Percentiles rank a stretch among this genome's conserved stretches.
phyloP scores from a whole-genome alignment of 1,140 invertebrate genomes.

The Drosophila repletoides region DNA sequence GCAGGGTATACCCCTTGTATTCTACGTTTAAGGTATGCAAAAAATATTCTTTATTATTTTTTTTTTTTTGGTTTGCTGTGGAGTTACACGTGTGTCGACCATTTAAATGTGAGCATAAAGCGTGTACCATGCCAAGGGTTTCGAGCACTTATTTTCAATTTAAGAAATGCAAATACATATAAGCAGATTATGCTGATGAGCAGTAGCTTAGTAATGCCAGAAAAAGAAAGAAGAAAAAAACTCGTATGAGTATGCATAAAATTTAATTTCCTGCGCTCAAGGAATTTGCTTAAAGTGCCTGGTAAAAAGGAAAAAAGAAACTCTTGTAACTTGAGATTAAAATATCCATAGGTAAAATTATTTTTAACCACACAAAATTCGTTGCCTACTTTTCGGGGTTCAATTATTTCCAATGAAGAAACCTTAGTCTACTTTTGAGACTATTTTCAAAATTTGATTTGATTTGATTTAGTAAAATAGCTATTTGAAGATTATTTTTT shows the following conservation, averaged over 20 bases:
- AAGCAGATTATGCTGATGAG: conserved; percentile 39
- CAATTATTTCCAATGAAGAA: too few relatives aligned
- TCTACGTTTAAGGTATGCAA: too few relatives aligned
- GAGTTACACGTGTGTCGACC: conserved; percentile 15
- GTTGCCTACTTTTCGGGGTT: too few relatives aligned
- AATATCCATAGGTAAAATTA: too few relatives aligned
- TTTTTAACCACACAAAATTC: too few relatives aligned
- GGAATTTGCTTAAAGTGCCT: conserved; percentile 12
- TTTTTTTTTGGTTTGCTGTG: background rate
- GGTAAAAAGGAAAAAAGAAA: too few relatives aligned
- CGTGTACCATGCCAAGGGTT: background rate
- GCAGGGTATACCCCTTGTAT: too few relatives aligned
- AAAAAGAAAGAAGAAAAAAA: conserved; percentile 2
- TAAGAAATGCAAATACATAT: conserved; percentile 31
- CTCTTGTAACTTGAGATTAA: too few relatives aligned
- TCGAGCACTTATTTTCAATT: conserved; percentile 29
- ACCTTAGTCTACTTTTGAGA: too few relatives aligned
- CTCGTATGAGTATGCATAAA: background rate
- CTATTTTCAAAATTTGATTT: too few relatives aligned
- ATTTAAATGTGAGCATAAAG: conserved; percentile 7
- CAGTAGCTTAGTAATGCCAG: conserved; percentile 17
- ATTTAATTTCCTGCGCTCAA: conserved; percentile 21
- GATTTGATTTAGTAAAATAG: too few relatives aligned
- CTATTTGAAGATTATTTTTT: too few relatives aligned
- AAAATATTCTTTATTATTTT: background rate